Percentiles rank a stretch among this genome's conserved stretches.
Evolutionary conservation across 2,888 invertebrate genomes (phyloP).

Genomic region (Tridacna gigas): DNA sequence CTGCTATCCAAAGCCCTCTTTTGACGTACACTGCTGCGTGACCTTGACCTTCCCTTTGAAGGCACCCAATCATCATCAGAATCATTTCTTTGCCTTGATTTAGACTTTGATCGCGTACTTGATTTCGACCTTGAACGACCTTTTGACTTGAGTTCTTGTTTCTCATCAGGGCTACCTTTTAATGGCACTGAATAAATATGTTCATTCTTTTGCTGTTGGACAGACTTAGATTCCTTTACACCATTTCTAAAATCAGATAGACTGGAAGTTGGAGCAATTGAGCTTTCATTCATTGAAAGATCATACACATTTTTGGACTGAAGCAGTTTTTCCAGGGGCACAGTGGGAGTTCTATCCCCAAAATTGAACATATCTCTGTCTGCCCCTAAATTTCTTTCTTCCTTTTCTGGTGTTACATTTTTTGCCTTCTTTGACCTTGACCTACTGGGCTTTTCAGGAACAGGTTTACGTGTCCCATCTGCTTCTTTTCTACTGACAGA

Average conservation of each 20-base stretch:
- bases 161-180: slow-evolving; percentile 49
- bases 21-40: background rate
- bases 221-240: slow-evolving; percentile 5
- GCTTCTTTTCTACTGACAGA: slow-evolving; percentile 73
- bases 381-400: slow-evolving; percentile 49
- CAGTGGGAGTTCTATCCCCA: slow-evolving; percentile 60
- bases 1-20: slow-evolving; percentile 4
- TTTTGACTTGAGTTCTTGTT: slow-evolving; percentile 15
- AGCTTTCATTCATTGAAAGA: slow-evolving; percentile 72
- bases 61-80: slow-evolving; percentile 24
- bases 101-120: slow-evolving; percentile 47
- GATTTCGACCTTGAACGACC: slow-evolving; percentile 33
- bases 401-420: slow-evolving; percentile 66
- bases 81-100: slow-evolving; percentile 31
- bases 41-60: slow-evolving; percentile 8
- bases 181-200: slow-evolving; percentile 57
- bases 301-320: slow-evolving; percentile 67
- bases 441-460: slow-evolving; percentile 68
- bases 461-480: slow-evolving; percentile 75
- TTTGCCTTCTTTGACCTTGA: slow-evolving; percentile 70
- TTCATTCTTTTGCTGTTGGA: slow-evolving; percentile 28
- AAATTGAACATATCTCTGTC: slow-evolving; percentile 63
- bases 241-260: slow-evolving; percentile 37
- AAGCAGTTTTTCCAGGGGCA: slow-evolving; percentile 49
- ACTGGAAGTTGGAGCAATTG: slow-evolving; percentile 32